A percentile compares a stretch with the other conserved stretches of the same genome.
phyloP scores from a whole-genome alignment of 2,113 vertebrate genomes.

The Smithornis capensis region DNA sequence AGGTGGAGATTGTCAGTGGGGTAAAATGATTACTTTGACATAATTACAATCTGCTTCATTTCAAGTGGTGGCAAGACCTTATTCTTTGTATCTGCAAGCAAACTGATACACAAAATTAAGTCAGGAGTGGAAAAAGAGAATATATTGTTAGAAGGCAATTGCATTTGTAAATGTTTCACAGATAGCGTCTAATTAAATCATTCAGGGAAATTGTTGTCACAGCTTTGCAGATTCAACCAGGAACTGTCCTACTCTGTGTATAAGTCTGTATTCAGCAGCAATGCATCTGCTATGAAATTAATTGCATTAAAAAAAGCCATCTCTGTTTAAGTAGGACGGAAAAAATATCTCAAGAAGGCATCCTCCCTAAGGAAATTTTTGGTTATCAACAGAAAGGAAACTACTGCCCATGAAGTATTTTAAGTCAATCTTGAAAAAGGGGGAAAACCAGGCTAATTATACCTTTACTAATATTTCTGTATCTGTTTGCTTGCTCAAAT shows the following conservation, averaged over 20 bases:
- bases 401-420: background rate
- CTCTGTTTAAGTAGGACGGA: background rate
- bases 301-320: background rate
- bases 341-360: background rate
- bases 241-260: background rate
- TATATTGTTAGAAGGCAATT: background rate
- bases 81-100: background rate
- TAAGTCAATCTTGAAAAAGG: background rate
- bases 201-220: background rate
- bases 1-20: background rate
- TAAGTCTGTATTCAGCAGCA: background rate
- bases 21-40: background rate
- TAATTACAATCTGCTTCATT: background rate
- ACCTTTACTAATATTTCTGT: background rate
- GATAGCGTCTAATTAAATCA: background rate
- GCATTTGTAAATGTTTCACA: background rate
- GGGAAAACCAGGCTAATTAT: background rate
- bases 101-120: background rate
- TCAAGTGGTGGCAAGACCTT: background rate
- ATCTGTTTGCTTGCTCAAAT: background rate
- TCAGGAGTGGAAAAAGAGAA: background rate
- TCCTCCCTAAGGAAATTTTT: background rate
- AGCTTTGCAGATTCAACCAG: background rate
- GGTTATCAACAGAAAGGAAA: background rate
- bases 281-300: background rate